A percentile compares a stretch with the other conserved stretches of the same genome.
phyloP scores from a whole-genome alignment of 2,888 invertebrate species.

The Hypselothyrea guttata region DNA sequence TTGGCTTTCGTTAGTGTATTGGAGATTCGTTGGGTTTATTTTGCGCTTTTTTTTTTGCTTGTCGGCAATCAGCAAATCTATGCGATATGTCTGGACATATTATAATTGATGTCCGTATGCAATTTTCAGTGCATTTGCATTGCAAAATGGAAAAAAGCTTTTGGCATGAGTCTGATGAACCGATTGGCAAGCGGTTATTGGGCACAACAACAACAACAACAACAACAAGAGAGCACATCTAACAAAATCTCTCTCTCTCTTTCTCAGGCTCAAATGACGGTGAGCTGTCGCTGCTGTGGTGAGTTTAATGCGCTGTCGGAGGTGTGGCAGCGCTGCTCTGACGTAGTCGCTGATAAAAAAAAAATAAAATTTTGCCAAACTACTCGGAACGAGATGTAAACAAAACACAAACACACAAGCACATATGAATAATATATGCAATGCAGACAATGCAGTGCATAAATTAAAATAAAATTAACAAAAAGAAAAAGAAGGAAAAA shows the following conservation, averaged over 20 bases:
- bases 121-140: conserved; percentile 72
- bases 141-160: conserved; percentile 45
- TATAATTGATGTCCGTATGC: conserved; percentile 51
- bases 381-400: conserved; percentile 63
- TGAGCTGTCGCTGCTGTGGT: conserved; percentile 38
- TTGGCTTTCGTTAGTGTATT: too few species aligned
- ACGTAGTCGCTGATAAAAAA: conserved; percentile 32
- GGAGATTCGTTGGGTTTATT: conserved; percentile 4
- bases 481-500: too few species aligned
- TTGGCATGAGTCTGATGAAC: conserved; percentile 61
- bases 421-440: conserved; percentile 13
- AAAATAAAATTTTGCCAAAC: conserved; percentile 47
- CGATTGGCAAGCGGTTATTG: conserved; percentile 21
- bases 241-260: not conserved
- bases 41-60: conserved; percentile 16
- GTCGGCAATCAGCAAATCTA: conserved; percentile 43
- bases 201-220: conserved; percentile 16
- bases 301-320: conserved; percentile 47
- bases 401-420: conserved; percentile 44
- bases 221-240: not conserved
- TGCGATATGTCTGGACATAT: conserved; percentile 36
- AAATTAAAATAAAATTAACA: too few species aligned
- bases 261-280: conserved; percentile 23
- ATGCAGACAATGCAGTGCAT: conserved; percentile 14
- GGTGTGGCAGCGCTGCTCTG: conserved; percentile 54